phyloP scores from a whole-genome alignment of 2,113 vertebrate genomes.

The Sarotherodon lohbergeri region DNA sequence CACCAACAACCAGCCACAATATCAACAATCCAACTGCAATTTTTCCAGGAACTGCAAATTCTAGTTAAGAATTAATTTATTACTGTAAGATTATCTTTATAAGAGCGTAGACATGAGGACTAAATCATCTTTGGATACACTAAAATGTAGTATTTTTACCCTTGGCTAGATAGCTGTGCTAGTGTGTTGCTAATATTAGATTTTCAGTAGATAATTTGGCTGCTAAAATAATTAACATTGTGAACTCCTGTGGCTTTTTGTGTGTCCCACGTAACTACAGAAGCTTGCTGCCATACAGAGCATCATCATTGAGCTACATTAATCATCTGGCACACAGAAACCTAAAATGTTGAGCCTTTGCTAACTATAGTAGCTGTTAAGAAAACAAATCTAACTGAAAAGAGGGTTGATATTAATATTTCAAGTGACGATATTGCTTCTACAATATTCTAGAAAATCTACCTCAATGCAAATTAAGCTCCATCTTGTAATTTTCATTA shows the following conservation, averaged over 20 bases:
- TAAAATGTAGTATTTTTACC: not conserved
- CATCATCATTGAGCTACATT: not conserved
- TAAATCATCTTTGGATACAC: not conserved
- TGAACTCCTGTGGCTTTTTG: not conserved
- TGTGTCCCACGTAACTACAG: not conserved
- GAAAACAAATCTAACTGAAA: not conserved
- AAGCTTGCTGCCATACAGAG: not conserved
- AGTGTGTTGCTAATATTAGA: not conserved
- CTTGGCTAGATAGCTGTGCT: not conserved
- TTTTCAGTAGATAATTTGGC: not conserved
- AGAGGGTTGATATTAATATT: not conserved
- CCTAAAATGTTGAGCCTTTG: not conserved
- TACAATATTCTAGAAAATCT: not conserved
- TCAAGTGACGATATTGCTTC: not conserved
- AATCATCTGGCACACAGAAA: not conserved
- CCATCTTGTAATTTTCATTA: not conserved
- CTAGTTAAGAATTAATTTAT: not conserved
- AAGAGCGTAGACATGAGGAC: rapidly evolving
- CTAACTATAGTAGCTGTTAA: not conserved
- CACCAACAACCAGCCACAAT: not conserved
- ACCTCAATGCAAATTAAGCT: not conserved
- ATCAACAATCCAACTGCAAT: not conserved
- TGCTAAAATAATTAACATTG: not conserved
- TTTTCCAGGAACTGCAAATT: not conserved
- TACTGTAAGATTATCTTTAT: rapidly evolving